Percentiles rank a stretch among this genome's conserved stretches.
Conservation (phyloP, 2,888 invertebrate genomes). For the Muscina levida region DNA sequence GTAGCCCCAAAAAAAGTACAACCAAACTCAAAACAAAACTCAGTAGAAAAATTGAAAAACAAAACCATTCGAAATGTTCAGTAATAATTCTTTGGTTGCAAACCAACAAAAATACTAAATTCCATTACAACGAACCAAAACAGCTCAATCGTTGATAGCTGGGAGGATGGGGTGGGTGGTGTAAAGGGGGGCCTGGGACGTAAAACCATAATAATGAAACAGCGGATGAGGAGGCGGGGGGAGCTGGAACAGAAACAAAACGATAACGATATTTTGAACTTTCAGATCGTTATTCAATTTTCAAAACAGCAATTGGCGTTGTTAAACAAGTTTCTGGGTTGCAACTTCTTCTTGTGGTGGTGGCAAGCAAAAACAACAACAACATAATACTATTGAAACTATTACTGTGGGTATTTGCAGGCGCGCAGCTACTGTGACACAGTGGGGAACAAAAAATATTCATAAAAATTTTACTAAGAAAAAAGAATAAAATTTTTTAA, state of each 20-base stretch:
- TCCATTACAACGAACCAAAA: background rate
- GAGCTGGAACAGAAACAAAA: constrained; percentile 36
- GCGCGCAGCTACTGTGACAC: no score
- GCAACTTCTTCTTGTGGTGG: constrained; percentile 13
- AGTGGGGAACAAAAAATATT: no score
- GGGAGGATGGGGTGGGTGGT: background rate
- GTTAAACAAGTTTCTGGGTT: constrained; percentile 27
- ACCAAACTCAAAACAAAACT: constrained; percentile 2
- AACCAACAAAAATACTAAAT: constrained; percentile 24
- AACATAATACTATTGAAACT: constrained; percentile 42
- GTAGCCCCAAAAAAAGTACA: background rate
- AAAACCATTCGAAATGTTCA: constrained; percentile 28
- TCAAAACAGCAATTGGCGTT: constrained; percentile 46
- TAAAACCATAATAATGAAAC: background rate
- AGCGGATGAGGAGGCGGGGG: background rate
- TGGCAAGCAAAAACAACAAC: no score
- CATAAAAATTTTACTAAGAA: no score
- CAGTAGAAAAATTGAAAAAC: constrained; percentile 25
- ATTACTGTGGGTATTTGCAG: no score
- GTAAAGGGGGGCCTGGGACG: background rate
- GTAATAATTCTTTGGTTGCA: constrained; percentile 36
- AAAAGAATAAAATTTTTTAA: no score
- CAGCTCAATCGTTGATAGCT: constrained; percentile 20
- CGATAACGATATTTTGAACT: constrained; percentile 40
- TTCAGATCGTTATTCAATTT: constrained; percentile 55